Conservation (phyloP, 1,140 invertebrate genomes). For the Rhagoletis pomonella region DNA sequence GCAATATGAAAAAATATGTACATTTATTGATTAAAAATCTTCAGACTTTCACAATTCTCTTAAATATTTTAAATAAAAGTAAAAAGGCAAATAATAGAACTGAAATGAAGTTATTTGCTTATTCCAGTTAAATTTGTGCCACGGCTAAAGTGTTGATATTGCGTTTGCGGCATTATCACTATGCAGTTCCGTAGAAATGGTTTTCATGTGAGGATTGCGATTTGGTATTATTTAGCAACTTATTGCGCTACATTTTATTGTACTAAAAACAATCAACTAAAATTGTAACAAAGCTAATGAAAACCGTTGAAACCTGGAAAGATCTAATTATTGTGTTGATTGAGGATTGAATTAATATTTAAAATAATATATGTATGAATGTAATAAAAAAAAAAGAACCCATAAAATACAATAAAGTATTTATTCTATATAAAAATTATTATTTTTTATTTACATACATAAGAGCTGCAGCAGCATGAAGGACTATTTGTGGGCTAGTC, state of each 20-base stretch:
- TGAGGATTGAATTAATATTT: slow-evolving; percentile 11
- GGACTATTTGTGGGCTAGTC: too few relatives aligned
- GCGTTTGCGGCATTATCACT: background rate
- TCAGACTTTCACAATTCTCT: background rate
- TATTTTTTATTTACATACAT: background rate
- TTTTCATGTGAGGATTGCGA: background rate
- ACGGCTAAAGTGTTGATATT: background rate
- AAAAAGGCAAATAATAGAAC: background rate
- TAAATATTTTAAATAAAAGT: too few relatives aligned
- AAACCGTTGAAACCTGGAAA: background rate
- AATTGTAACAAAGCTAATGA: background rate
- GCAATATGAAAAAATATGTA: background rate
- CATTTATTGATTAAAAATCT: slow-evolving; percentile 17
- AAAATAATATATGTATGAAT: slow-evolving; percentile 19
- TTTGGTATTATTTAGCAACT: background rate
- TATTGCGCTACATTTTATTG: background rate
- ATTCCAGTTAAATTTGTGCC: background rate
- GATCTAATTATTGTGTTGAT: background rate
- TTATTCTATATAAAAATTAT: slow-evolving; percentile 22
- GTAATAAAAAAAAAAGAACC: background rate
- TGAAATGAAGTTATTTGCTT: background rate
- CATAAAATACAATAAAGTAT: slow-evolving; percentile 23
- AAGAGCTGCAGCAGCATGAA: too few relatives aligned
- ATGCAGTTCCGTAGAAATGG: background rate
- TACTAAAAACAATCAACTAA: background rate